phyloP scores from a whole-genome alignment of 2,113 vertebrate species.

The Xenopus borealis region DNA sequence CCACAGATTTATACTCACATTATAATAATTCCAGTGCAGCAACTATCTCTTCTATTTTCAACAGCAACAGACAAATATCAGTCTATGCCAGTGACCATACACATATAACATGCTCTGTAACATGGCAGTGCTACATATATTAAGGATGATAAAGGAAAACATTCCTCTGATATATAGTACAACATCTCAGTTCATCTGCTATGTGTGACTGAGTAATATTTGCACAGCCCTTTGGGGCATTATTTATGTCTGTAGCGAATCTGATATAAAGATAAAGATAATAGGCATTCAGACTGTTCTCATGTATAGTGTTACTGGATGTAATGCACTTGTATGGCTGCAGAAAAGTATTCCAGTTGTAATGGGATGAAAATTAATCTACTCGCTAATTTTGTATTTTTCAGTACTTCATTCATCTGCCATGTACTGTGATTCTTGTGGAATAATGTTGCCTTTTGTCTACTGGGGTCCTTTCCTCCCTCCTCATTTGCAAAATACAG shows the following conservation, averaged over 20 bases:
- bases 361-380: conserved; percentile 31
- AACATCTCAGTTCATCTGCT: too few relatives aligned
- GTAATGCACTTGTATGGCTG: background rate
- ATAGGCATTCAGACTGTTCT: background rate
- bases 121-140: too few relatives aligned
- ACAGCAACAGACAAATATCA: too few relatives aligned
- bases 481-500: conserved; percentile 35
- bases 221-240: too few relatives aligned
- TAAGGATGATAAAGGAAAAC: too few relatives aligned
- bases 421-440: conserved; percentile 22
- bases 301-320: background rate
- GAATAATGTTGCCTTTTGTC: conserved; percentile 45
- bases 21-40: too few relatives aligned
- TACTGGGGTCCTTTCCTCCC: conserved; percentile 17
- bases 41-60: too few relatives aligned
- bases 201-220: too few relatives aligned
- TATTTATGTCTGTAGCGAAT: background rate
- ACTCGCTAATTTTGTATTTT: conserved; percentile 30
- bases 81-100: too few relatives aligned
- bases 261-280: background rate
- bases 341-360: conserved; percentile 4
- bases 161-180: too few relatives aligned
- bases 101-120: too few relatives aligned
- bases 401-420: conserved; percentile 34
- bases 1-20: too few relatives aligned